These are phyloP conservation scores for Octopus bimaculoides DNA, from an alignment of 1,140 invertebrate species.

Conservation along the genomic window DNA sequence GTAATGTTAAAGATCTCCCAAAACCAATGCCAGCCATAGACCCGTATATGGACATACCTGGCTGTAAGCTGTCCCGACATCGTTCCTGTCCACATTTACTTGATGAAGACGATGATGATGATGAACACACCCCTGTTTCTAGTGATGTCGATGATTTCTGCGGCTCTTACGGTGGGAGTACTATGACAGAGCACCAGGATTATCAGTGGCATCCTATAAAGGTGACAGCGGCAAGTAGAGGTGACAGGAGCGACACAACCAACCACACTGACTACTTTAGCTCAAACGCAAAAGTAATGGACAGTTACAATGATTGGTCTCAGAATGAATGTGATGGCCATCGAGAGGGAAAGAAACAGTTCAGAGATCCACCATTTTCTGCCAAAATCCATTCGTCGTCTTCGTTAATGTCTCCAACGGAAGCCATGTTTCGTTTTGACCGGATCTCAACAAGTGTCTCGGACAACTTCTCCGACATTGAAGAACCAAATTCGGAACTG, in stretches of 20 bases:
- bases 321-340: not conserved
- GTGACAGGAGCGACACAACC: not conserved
- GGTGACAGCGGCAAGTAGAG: not conserved
- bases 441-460: conserved; percentile 9
- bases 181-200: not conserved
- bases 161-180: not conserved
- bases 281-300: not conserved
- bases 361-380: conserved; percentile 8
- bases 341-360: not conserved
- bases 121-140: not conserved
- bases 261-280: not conserved
- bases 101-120: not conserved
- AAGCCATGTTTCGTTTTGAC: conserved; percentile 12
- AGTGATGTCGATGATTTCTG: not conserved
- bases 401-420: not conserved
- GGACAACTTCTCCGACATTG: conserved; percentile 12
- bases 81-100: conserved; percentile 10
- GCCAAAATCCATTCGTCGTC: not conserved
- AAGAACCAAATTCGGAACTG: conserved; percentile 5
- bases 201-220: not conserved
- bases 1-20: not conserved
- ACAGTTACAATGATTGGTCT: not conserved
- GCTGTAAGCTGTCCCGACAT: not conserved
- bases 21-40: not conserved
- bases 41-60: not conserved